Conservation (phyloP, 1,140 invertebrate genomes). For the Geopemphigus sp. region DNA sequence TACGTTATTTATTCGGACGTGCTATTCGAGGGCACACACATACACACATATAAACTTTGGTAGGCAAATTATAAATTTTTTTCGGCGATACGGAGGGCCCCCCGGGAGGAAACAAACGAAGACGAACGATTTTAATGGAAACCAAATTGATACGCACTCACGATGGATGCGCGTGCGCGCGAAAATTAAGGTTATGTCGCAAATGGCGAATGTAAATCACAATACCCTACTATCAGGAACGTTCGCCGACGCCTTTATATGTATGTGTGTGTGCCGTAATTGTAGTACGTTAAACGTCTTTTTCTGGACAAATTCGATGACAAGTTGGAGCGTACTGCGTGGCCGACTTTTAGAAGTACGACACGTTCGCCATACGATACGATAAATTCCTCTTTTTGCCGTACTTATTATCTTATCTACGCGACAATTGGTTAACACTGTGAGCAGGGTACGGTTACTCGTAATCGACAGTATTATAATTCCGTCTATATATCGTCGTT, state of each 20-base stretch:
- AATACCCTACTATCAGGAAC: too few relatives aligned
- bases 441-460: not conserved
- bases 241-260: too few relatives aligned
- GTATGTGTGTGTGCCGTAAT: not conserved
- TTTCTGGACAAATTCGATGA: not conserved
- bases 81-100: too few relatives aligned
- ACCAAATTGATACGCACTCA: not conserved
- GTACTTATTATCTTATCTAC: slow-evolving; percentile 5
- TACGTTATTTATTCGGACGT: too few relatives aligned
- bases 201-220: too few relatives aligned
- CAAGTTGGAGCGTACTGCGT: too few relatives aligned
- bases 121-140: not conserved
- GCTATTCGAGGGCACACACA: too few relatives aligned
- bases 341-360: too few relatives aligned
- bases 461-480: not conserved
- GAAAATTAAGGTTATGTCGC: slow-evolving; percentile 31
- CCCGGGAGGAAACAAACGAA: not conserved
- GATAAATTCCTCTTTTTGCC: too few relatives aligned
- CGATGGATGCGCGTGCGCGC: slow-evolving; percentile 2
- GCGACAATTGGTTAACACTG: not conserved
- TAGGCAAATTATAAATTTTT: too few relatives aligned
- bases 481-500: not conserved
- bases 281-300: not conserved
- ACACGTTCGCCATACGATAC: too few relatives aligned
- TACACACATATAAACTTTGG: too few relatives aligned